Percentiles rank a stretch among this genome's conserved stretches.
Conservation (phyloP, 1,140 invertebrate genomes). For the Eulimnadia texana region DNA sequence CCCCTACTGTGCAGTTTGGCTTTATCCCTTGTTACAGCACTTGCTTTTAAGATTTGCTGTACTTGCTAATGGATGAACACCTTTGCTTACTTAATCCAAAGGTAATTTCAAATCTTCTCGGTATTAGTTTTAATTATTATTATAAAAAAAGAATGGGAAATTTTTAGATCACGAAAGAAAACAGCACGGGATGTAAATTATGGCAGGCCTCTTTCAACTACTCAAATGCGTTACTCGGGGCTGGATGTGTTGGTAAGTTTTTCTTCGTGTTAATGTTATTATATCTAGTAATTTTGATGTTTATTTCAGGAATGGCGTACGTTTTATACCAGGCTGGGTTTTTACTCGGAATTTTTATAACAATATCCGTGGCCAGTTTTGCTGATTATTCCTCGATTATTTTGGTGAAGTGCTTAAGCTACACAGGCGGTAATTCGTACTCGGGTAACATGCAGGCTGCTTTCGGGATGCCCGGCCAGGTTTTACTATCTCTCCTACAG, state of each 20-base stretch:
- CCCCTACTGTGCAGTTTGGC: no score
- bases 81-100: no score
- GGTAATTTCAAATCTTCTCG: no score
- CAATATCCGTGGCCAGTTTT: conserved; percentile 56
- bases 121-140: no score
- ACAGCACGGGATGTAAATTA: no score
- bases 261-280: background rate
- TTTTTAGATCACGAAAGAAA: no score
- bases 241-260: conserved; percentile 64
- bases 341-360: conserved; percentile 52
- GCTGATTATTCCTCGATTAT: conserved; percentile 74
- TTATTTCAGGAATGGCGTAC: conserved; percentile 63
- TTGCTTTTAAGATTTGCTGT: no score
- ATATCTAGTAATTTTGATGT: conserved; percentile 16
- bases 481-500: conserved; percentile 58
- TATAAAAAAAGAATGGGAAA: no score
- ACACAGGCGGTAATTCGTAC: conserved; percentile 68
- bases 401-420: conserved; percentile 61
- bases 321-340: conserved; percentile 67
- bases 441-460: conserved; percentile 70
- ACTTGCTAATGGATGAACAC: no score
- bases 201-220: conserved; percentile 82
- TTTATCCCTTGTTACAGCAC: no score
- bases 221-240: conserved; percentile 84
- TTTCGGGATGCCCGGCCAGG: conserved; percentile 64